Base-by-base conservation (phyloP, 2,113 vertebrate species). In the Heterotis niloticus region DNA sequence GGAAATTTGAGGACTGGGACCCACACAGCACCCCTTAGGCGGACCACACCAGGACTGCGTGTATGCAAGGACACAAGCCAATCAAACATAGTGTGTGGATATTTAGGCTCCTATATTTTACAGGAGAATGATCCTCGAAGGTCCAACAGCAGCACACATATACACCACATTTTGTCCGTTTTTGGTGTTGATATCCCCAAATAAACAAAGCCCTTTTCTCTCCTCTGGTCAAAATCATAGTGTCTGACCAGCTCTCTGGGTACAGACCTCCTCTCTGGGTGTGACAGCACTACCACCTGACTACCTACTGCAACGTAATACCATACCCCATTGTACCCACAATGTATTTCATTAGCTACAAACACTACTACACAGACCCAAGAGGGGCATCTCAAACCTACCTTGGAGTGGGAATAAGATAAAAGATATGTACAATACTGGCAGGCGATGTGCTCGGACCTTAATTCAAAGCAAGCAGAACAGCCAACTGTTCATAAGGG, bases 401-500 rank as follows among this genome's bases (percentile, higher is more conserved):
- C 11, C 51, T 66, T 73, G 59, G 85, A 85, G 85, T 82, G 79
- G 84, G 86, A 82, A 85, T 87, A 85, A 84, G 88, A 80, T 79
- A 80, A 64, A 86, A 81, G 82, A 54, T 67, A 84, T 81, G 76
- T 66, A 86, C 81, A 7, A 74, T 73, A 66, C 78, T 90, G 89
- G 87, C 85, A 88, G 84, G 59, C 78, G 29, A 57, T 69, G 78
- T 75, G 80, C 84, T 86, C 75, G 81, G 87, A 71, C 85, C 86
- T 85, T 90, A 90, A 92, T 91, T 88, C 84, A 76, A 82, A 64
- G 79, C 86, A 85, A 84, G 87, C 85, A 78, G 87, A 88, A 79
- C 90, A 88, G 89, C 90, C 89, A 89, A 86, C 82, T 87, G 89
- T 83, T 89, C 86, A 91, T 89, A 90, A 91, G 88, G 87, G 78